Percentiles rank a stretch among this genome's conserved stretches.
phyloP scores from a whole-genome alignment of 2,113 vertebrate genomes.

The Ovibos moschatus region DNA sequence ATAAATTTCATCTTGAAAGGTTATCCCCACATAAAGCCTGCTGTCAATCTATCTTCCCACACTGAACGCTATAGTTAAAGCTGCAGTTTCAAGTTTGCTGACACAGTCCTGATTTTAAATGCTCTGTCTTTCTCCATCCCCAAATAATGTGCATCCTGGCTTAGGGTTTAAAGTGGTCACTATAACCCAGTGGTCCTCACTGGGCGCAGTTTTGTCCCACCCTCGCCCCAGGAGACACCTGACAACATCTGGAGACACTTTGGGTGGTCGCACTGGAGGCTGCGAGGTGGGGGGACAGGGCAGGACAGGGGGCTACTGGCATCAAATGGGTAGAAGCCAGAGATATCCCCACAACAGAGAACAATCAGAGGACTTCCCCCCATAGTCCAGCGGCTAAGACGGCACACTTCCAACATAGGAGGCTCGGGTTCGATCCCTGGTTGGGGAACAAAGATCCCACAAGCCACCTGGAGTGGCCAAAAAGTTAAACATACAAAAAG shows the following conservation, averaged over 20 bases:
- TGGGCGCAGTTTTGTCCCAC: neutral
- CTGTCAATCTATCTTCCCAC: neutral
- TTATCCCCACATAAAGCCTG: neutral
- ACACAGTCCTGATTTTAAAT: neutral
- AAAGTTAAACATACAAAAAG: neutral
- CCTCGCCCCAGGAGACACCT: neutral
- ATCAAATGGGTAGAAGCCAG: neutral
- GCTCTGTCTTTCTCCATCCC: neutral
- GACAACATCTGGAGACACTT: neutral
- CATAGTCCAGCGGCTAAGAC: neutral
- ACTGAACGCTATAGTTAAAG: neutral
- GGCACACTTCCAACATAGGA: neutral
- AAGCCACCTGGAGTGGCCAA: neutral
- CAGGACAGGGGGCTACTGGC: neutral
- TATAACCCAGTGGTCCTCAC: neutral
- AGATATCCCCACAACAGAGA: neutral
- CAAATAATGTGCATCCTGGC: neutral
- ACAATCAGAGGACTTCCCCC: neutral
- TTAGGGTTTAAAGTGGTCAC: neutral
- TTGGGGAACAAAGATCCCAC: neutral
- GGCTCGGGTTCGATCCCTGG: neutral
- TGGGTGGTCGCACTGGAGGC: neutral
- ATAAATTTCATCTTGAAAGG: neutral
- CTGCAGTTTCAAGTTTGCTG: neutral
- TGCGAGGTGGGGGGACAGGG: rapidly evolving